These are phyloP conservation scores for Dicentrarchus labrax DNA, from an alignment of 2,113 vertebrate species.

Conservation along the genomic window DNA sequence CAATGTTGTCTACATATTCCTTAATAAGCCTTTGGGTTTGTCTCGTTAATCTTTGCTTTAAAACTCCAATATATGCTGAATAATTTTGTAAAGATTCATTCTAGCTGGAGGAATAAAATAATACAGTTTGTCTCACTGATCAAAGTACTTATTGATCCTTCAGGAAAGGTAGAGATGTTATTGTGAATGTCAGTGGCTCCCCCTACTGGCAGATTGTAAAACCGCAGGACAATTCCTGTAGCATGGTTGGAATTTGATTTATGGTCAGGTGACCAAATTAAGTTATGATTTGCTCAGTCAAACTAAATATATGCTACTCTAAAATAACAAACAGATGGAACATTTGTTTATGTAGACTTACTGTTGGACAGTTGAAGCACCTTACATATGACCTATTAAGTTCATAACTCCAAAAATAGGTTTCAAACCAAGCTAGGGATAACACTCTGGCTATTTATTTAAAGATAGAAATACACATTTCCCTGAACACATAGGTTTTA, in stretches of 20 bases:
- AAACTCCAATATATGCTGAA: neutral
- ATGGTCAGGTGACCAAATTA: no score
- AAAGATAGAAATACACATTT: slow-evolving; percentile 58
- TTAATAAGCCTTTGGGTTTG: neutral
- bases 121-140: neutral
- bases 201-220: slow-evolving; percentile 37
- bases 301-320: neutral
- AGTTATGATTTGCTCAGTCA: neutral
- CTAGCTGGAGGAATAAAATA: neutral
- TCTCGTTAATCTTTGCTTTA: neutral
- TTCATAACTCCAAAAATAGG: neutral
- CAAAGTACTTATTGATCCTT: neutral
- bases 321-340: neutral
- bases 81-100: neutral
- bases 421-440: slow-evolving; percentile 49
- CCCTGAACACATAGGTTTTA: slow-evolving; percentile 45
- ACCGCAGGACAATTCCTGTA: neutral
- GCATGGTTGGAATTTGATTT: neutral
- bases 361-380: slow-evolving; percentile 21
- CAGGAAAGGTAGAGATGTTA: neutral
- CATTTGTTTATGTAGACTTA: slow-evolving; percentile 7
- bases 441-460: slow-evolving; percentile 74
- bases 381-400: neutral
- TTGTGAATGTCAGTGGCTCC: slow-evolving; percentile 13
- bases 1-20: neutral